These are phyloP conservation scores for Drosophila peninsularis DNA, from an alignment of 2,888 invertebrate species.

Conservation along the genomic window DNA sequence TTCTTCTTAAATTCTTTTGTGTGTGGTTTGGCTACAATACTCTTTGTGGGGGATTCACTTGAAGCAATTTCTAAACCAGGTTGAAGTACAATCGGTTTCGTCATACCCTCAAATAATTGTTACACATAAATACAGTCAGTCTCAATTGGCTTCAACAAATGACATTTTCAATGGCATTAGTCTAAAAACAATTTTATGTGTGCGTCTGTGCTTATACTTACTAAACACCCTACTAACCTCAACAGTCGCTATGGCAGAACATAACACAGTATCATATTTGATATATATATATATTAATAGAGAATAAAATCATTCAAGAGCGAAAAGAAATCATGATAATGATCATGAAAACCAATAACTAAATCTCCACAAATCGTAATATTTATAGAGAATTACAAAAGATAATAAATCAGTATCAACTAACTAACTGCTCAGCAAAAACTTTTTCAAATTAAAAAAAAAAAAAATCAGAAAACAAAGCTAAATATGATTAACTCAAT, in stretches of 20 bases:
- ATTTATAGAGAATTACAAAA: conserved; percentile 15
- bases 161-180: conserved; percentile 75
- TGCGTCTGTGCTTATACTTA: conserved; percentile 44
- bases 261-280: neutral
- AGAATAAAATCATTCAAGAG: conserved; percentile 3
- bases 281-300: neutral
- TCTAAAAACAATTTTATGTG: conserved; percentile 73
- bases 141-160: conserved; percentile 78
- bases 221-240: conserved; percentile 29
- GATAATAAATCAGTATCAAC: conserved; percentile 1
- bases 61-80: conserved; percentile 61
- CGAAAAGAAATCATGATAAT: neutral
- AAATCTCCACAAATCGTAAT: neutral
- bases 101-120: conserved; percentile 49
- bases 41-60: conserved; percentile 53
- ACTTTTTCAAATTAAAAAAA: neutral
- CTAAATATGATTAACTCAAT: no score
- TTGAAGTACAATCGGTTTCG: conserved; percentile 24
- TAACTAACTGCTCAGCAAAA: no score
- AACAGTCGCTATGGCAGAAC: conserved; percentile 9
- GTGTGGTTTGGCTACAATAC: conserved; percentile 33
- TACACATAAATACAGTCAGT: conserved; percentile 79
- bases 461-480: no score
- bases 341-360: conserved; percentile 9
- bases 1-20: conserved; percentile 58